Percentiles rank a stretch among this genome's conserved stretches.
Conservation (phyloP, 1,140 invertebrate genomes). For the Drosophila ambigua region DNA sequence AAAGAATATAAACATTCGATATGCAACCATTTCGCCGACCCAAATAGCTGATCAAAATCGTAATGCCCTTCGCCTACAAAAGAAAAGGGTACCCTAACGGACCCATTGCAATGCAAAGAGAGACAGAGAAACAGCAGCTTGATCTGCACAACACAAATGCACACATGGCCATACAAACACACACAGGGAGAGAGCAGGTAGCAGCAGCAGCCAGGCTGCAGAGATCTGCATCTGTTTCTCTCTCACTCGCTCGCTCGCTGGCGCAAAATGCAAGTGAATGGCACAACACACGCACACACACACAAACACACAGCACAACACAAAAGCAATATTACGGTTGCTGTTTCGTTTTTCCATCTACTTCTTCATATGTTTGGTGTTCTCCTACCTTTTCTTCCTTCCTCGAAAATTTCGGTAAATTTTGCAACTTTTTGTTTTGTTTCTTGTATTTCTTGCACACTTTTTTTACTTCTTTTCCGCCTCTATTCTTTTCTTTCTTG, state of each 20-base stretch:
- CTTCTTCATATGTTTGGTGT: conserved; percentile 15
- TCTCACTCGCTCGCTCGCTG: conserved; percentile 8
- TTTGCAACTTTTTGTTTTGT: conserved; percentile 50
- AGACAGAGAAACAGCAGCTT: background rate
- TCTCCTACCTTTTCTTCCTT: conserved; percentile 2
- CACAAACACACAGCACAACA: background rate
- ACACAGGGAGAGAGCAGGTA: conserved; percentile 6
- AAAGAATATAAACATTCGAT: too few species aligned
- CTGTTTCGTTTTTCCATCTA: conserved; percentile 12
- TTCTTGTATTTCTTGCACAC: conserved; percentile 28
- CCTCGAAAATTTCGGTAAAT: conserved; percentile 24
- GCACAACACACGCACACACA: background rate
- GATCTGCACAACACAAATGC: conserved; percentile 36
- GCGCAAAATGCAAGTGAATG: conserved; percentile 53
- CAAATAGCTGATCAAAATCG: too few species aligned
- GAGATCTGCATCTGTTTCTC: conserved; percentile 1
- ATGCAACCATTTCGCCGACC: too few species aligned
- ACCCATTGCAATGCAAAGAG: background rate
- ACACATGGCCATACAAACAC: conserved; percentile 2
- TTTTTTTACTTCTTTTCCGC: conserved; percentile 15
- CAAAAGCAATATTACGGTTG: conserved; percentile 15
- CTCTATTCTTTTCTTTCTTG: too few species aligned
- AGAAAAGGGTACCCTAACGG: too few species aligned
- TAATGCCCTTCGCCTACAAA: too few species aligned
- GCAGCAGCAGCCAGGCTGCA: background rate